Evolutionary conservation across 2,797 vertebrate genomes (phyloP), one percentile per base, ranked within the genome.

Genomic region (Eidolon dupreanum): DNA sequence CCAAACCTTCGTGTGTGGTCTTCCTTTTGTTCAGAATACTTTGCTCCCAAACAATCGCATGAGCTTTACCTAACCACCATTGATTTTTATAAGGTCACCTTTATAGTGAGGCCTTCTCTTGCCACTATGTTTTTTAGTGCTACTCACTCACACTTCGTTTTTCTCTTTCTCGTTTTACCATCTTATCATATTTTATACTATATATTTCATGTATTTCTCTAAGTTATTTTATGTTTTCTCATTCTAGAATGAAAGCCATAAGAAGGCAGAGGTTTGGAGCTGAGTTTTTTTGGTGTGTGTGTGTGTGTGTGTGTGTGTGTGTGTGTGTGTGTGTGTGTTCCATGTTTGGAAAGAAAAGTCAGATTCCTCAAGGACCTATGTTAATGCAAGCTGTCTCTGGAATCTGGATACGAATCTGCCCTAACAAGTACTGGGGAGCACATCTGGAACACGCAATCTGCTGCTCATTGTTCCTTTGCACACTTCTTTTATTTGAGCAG

Each of bases 401-500:
- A 20, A 92, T 90, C 79, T 55, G 43, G 53, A 51, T 89, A 51
- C 5, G 24, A n/a, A 63, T 77, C 11, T 92, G 7, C 88, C 88
- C 8, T 74, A 41, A 1, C 36, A 68, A 74, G 43, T 19, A 68
- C 90, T 89, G 22, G 87, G 38, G 26, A n/a, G 91, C 81, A 38
- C 92, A 59, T 75, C 81, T 33, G 61, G 86, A 79, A 49, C 15
- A 43, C 82, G 36, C 51, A 71, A 63, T 6, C 4, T 61, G 28
- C 51, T 86, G 46, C 73, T 41, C 10, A 57, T 28, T 63, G 0
- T 70, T 77, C 28, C 51, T 88, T 73, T 24, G 15, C 53, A 17
- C 4, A 11, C 22, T 93, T 59, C 93, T 93, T 71, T 79, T 11
- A n/a, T 77, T 92, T 70, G 85, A 97, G 51, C 96, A 91, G 68